These are phyloP conservation scores for Panurus biarmicus DNA, from an alignment of 2,113 vertebrate genomes.

Conservation along the genomic window DNA sequence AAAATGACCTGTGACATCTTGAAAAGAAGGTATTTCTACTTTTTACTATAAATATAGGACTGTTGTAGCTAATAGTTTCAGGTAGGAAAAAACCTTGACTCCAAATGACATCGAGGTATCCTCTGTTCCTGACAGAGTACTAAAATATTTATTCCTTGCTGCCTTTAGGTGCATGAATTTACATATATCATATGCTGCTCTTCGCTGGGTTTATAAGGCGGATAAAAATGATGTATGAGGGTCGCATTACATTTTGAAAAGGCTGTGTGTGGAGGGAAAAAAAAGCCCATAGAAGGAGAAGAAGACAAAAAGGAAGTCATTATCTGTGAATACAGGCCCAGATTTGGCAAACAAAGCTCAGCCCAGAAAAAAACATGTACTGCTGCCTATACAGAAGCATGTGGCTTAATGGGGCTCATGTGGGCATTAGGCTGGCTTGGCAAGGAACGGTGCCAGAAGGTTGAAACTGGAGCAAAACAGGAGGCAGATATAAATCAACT, in stretches of 20 bases:
- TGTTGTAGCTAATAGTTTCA: background rate
- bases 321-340: slow-evolving; percentile 28
- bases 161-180: slow-evolving; percentile 22
- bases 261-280: background rate
- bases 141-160: background rate
- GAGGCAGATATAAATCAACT: slow-evolving; percentile 42
- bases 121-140: background rate
- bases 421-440: slow-evolving; percentile 7
- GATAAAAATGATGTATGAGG: slow-evolving; percentile 23
- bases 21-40: background rate
- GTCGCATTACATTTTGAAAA: slow-evolving; percentile 10
- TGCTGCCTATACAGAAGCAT: background rate
- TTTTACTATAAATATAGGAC: background rate
- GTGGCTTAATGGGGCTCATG: slow-evolving; percentile 8
- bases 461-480: slow-evolving; percentile 37
- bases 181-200: background rate
- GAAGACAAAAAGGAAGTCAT: slow-evolving; percentile 13
- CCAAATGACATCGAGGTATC: background rate
- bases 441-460: background rate
- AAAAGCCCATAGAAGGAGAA: background rate
- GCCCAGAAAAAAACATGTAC: background rate
- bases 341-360: slow-evolving; percentile 30
- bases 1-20: background rate
- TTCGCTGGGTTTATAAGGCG: background rate
- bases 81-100: background rate